Percentiles rank a stretch among this genome's conserved stretches.
phyloP scores from a whole-genome alignment of 2,888 invertebrate genomes.

The Trichogramma dendrolimi region DNA sequence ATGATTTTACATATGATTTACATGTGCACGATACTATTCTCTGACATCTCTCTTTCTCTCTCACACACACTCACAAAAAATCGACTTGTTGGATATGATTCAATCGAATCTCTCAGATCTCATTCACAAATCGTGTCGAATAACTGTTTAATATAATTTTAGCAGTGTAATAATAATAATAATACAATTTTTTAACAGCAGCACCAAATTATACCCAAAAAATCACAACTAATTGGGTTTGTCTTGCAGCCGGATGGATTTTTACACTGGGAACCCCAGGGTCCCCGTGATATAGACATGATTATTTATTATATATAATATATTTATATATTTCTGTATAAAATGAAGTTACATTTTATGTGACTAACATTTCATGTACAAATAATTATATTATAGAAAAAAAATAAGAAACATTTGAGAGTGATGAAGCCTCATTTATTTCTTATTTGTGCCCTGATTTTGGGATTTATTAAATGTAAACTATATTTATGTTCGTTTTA shows the following conservation, averaged over 20 bases:
- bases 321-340: constrained; percentile 1
- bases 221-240: constrained; percentile 22
- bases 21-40: too few relatives aligned
- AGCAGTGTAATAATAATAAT: too few relatives aligned
- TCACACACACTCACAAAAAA: too few relatives aligned
- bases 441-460: too few relatives aligned
- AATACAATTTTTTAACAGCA: not conserved
- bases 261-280: constrained; percentile 12
- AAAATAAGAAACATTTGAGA: not conserved
- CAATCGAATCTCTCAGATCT: too few relatives aligned
- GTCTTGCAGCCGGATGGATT: constrained; percentile 16
- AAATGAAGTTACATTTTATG: not conserved
- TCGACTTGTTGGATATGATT: too few relatives aligned
- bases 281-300: constrained; percentile 2
- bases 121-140: too few relatives aligned
- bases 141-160: too few relatives aligned
- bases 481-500: constrained; percentile 20
- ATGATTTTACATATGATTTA: too few relatives aligned
- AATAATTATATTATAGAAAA: constrained; percentile 1
- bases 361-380: not conserved
- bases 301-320: constrained; percentile 7
- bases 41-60: too few relatives aligned
- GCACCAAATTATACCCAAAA: constrained; percentile 14
- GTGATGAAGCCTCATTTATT: too few relatives aligned
- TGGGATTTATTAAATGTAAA: constrained; percentile 16